Base-by-base conservation (phyloP, 2,888 invertebrate genomes). In the Lithophane ornitopus region DNA sequence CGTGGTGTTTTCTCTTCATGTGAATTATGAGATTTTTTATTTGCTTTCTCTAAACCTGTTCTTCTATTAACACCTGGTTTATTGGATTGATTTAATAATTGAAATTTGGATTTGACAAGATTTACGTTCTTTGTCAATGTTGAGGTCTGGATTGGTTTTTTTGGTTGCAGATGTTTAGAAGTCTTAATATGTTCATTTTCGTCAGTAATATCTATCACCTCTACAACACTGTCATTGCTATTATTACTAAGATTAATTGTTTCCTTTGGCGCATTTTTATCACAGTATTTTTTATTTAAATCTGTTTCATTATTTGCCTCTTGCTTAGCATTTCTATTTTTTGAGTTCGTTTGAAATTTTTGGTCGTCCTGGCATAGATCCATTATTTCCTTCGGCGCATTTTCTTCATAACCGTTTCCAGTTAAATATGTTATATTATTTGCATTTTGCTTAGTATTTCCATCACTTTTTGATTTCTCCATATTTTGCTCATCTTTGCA, bases 161-260 rank as follows among this genome's bases (percentile, higher is more conserved):
- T 52, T 67, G 46, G 19, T 19, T 19, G 19, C 26, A 26, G 11
- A 39, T 54, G n/a, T 67, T 62, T 41, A 19, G 61, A 46, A n/a
- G 22, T 61, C n/a, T 8, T 61, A 28, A n/a, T n/a, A 11, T n/a
- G 11, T 59, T 11, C 52, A 34, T 44, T 76, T 52, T 66, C 59
- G 9, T 61, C 65, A n/a, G n/a, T 22, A 22, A 61, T 34, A 39
- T 70, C n/a, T 54, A 46, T 66, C 28, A 66, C 66, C n/a, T 80
- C 28, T 49, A 41, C 22, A 26, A 49, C 66, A 56, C 46, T 49
- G 46, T 46, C 54, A 41, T 58, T 9, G 58, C 58, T 28, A 28
- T 78, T 28, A 52, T 41, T 22, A 28, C 49, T 9, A 39, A 59
- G 19, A 28, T 59, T 28, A 12, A 78, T 52, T 52, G 9, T 39